Evolutionary conservation across 2,888 invertebrate species (phyloP), one percentile per base, ranked within the genome.

Genomic region (Tanypteryx hageni): DNA sequence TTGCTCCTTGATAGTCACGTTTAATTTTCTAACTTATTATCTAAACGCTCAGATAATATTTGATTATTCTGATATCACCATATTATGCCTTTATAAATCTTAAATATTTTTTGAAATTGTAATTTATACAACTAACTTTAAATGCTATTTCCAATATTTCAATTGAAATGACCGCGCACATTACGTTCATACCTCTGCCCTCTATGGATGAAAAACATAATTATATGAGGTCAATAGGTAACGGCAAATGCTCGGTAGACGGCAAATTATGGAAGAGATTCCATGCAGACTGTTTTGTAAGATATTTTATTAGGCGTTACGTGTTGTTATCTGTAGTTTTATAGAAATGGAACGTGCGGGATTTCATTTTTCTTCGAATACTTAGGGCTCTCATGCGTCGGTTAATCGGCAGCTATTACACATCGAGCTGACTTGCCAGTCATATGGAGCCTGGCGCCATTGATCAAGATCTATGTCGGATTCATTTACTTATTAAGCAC

Each of bases 381-480:
- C 27, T 61, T n/a, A 22, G 58, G 4, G 76, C 27, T 76, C 31
- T 44, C 27, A 22, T 64, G 56, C 56, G n/a, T 44, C 44, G 89
- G 64, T 27, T 68, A 64, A 89, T 18, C 89, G 64, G 44, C 44
- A 64, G 13, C 18, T 64, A 14, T 89, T 64, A 64, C 31, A 64
- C 44, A 89, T 89, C 64, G 89, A 89, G 64, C 89, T 89, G 64
- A 64, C 89, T 89, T 64, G 64, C 64, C 64, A 59, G 89, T 89
- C 89, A 89, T 89, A 89, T 89, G 89, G 89, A 89, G 89, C 64
- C 89, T 89, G 89, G 89, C 89, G 89, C 89, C 89, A 89, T 89
- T 89, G 89, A 89, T 89, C 89, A 89, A 89, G 89, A 89, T 89
- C 89, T 89, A 89, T 89, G 89, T 89, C n/a, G 89, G 89, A 64